Evolutionary conservation across 2,888 invertebrate species (phyloP).

Genomic region (Augiades crinisus): DNA sequence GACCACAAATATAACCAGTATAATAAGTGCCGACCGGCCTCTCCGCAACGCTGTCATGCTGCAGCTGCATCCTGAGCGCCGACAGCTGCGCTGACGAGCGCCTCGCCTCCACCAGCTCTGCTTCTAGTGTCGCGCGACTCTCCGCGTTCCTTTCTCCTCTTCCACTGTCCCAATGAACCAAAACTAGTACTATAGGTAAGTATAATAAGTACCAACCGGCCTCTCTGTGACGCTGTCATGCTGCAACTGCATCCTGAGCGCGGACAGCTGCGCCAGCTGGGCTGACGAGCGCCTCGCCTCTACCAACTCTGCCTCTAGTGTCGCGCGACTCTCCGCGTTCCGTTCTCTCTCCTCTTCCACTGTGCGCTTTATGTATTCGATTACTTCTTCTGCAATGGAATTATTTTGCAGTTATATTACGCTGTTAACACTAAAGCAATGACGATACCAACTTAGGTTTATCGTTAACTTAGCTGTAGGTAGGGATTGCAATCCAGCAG

Average conservation of each 20-base stretch:
- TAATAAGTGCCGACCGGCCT: slow-evolving; percentile 48
- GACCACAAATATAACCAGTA: too few species aligned
- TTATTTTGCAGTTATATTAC: too few species aligned
- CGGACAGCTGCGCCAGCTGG: slow-evolving; percentile 57
- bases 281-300: slow-evolving; percentile 62
- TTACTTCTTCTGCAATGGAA: slow-evolving; percentile 66
- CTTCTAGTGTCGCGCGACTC: slow-evolving; percentile 55
- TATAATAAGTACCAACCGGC: slow-evolving; percentile 45
- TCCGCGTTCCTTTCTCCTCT: slow-evolving; percentile 68
- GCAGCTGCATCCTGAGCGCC: slow-evolving; percentile 54
- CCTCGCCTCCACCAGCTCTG: slow-evolving; percentile 58
- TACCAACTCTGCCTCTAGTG: slow-evolving; percentile 55
- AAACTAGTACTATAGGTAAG: too few species aligned
- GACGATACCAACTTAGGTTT: too few species aligned
- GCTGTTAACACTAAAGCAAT: too few species aligned
- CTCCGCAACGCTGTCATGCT: slow-evolving; percentile 46
- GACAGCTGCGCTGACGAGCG: slow-evolving; percentile 61
- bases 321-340: slow-evolving; percentile 59
- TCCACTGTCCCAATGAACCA: too few species aligned
- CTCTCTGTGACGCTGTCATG: slow-evolving; percentile 46
- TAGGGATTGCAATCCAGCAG: too few species aligned
- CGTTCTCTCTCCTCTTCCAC: slow-evolving; percentile 67
- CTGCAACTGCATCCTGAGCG: slow-evolving; percentile 58
- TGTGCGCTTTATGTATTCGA: slow-evolving; percentile 60
- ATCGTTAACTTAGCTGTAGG: too few species aligned